Conservation (phyloP, 2,797 vertebrate genomes). For the Bovichtus variegatus region DNA sequence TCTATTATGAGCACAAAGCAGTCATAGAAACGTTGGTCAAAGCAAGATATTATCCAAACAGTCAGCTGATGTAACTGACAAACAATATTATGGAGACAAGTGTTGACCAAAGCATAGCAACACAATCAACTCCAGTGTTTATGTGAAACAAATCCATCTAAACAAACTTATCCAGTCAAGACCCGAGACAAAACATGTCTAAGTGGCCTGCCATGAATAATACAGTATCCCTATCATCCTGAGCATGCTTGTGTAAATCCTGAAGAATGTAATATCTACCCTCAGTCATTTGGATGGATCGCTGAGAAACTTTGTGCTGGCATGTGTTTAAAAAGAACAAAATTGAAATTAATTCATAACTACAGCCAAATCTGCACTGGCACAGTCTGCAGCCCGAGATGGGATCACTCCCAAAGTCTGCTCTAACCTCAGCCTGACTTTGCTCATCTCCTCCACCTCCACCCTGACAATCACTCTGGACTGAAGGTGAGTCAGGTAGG, state of each 20-base stretch:
- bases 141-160: constrained; percentile 61
- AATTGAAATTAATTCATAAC: constrained; percentile 36
- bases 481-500: constrained; percentile 41
- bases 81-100: constrained; percentile 70
- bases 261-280: constrained; percentile 64
- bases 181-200: constrained; percentile 72
- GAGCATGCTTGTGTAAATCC: constrained; percentile 58
- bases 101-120: constrained; percentile 61
- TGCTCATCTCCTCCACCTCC: constrained; percentile 39
- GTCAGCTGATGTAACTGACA: constrained; percentile 64
- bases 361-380: constrained; percentile 60
- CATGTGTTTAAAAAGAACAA: constrained; percentile 14
- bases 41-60: constrained; percentile 68
- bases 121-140: constrained; percentile 72
- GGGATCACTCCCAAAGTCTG: constrained; percentile 60
- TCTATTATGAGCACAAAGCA: constrained; percentile 57
- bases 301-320: constrained; percentile 35
- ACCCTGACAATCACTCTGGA: constrained; percentile 46
- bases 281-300: constrained; percentile 55
- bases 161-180: constrained; percentile 69
- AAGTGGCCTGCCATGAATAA: constrained; percentile 62
- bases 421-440: constrained; percentile 70
- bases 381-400: constrained; percentile 40
- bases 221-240: constrained; percentile 57
- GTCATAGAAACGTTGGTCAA: constrained; percentile 47